These are phyloP conservation scores for Neocrepidodera transversa DNA, from an alignment of 2,888 invertebrate genomes.

Conservation along the genomic window DNA sequence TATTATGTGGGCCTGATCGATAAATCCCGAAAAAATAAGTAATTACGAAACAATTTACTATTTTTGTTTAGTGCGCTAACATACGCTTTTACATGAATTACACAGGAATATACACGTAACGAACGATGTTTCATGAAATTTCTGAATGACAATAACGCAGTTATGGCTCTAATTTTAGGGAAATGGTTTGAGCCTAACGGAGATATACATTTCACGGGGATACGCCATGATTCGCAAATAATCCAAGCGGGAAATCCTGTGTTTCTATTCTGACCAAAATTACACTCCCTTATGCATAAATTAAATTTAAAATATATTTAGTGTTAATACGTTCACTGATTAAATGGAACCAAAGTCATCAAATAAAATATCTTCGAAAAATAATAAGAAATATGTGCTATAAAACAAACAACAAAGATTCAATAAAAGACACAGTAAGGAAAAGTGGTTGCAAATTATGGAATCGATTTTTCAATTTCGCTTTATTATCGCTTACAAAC, in stretches of 20 bases:
- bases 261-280: conserved; percentile 26
- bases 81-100: conserved; percentile 23
- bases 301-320: conserved; percentile 19
- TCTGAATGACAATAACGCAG: conserved; percentile 24
- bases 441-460: no score
- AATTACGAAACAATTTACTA: conserved; percentile 16
- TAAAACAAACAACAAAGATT: no score
- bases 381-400: no score
- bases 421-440: no score
- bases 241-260: conserved; percentile 26
- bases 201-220: conserved; percentile 26
- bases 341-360: no score
- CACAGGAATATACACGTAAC: conserved; percentile 16
- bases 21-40: conserved; percentile 14
- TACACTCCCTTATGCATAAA: conserved; percentile 19
- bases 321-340: background rate
- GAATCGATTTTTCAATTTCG: conserved; percentile 53
- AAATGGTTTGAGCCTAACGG: conserved; percentile 24
- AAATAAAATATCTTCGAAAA: no score
- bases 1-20: no score
- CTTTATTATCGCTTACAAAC: conserved; percentile 54
- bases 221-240: conserved; percentile 26
- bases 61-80: conserved; percentile 15
- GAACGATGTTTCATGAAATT: conserved; percentile 24
- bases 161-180: conserved; percentile 25